Base-by-base conservation (phyloP, 2,113 vertebrate species). In the Lucifuga dentata region DNA sequence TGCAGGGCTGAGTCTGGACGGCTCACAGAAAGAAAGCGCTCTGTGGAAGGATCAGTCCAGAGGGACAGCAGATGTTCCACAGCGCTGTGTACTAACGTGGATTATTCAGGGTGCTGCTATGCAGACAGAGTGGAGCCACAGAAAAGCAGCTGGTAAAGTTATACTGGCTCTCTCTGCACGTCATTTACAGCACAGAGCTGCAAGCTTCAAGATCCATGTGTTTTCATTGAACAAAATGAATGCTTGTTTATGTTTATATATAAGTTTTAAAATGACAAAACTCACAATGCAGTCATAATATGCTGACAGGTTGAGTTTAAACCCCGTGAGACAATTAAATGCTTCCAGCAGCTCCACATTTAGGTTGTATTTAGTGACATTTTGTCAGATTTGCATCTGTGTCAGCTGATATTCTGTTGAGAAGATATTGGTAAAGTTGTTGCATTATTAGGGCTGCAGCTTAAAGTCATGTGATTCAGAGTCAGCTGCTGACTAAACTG, bases 61-160 rank as follows among this genome's bases (percentile, higher is more conserved):
- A 49, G 68, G 56, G 67, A 68, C 41, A 80, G 76, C 81, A 84
- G 76, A 74, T 86, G 85, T 80, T 84, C 26, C 80, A 64, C 69
- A 65, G 76, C 70, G 80, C 64, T 73, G 59, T 57, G 81, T 38
- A 52, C 51, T 64, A 52, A 56, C 62, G 76, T 73, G 73, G 86
- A 80, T 76, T 76, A 57, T 86, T 80, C 75, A 77, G 63, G 69
- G 80, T 80, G 71, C 70, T 74, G 85, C 72, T 81, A 26, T 77
- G 73, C 80, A 89, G 86, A 88, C 84, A 76, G 78, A 82, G 73
- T 10, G 86, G 86, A 88, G 82, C 86, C 88, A 65, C 61, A 68
- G 69, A 11, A 76, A 78, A 77, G 40, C 67, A 77, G 72, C 73
- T 52, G 57, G 19, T 59, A 11, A 52, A 81, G n/a, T 55, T 67